Base-by-base conservation (phyloP, 2,888 invertebrate species). In the Platypus cylindrus region DNA sequence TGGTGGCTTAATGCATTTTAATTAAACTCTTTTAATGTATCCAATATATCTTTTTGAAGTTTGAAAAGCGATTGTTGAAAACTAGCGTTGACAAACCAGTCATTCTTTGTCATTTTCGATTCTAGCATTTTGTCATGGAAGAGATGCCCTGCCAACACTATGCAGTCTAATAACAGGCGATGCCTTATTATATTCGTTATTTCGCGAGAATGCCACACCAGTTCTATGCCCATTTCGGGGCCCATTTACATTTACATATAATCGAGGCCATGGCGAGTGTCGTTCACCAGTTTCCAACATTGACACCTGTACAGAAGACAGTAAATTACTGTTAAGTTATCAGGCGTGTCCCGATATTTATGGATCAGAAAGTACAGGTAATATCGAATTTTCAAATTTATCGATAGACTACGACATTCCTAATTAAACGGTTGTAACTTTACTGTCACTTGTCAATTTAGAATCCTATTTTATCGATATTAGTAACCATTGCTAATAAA, bases 231-330 rank as follows among this genome's bases (percentile, higher is more conserved):
- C 94, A 1, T 78, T 80, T 58, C 68, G 71, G 37, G 91, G 87
- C 36, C 86, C 91, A 11, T 90, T 86, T 66, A 82, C 85, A 40
- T 94, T 94, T 63, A 84, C 89, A 34, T 94, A 94, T 62, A 89
- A 86, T 62, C 73, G 87, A 39, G 90, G 87, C 3, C 82, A 87
- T 53, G 89, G 89, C 13, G 86, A 87, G 56, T 93, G 93, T 63
- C 77, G 77, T 46, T 78, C 76, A 51, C 93, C 93, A 0, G 79
- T 82, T 33, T 91, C 91, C 30, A 86, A 86, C 48, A 85, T 93
- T 50, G 91, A 91, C 62, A 84, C 86, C 53, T 94, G 93, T 63
- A 91, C 91, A 1, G 90, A 93, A 60, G 85, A 90, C 54, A 89
- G 87, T 45, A 72, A 85, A 46, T 70, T 93, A 34, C 71, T 91